These are phyloP conservation scores for Branchipolynoe longqiensis DNA, from an alignment of 2,888 invertebrate species.

Conservation along the genomic window DNA sequence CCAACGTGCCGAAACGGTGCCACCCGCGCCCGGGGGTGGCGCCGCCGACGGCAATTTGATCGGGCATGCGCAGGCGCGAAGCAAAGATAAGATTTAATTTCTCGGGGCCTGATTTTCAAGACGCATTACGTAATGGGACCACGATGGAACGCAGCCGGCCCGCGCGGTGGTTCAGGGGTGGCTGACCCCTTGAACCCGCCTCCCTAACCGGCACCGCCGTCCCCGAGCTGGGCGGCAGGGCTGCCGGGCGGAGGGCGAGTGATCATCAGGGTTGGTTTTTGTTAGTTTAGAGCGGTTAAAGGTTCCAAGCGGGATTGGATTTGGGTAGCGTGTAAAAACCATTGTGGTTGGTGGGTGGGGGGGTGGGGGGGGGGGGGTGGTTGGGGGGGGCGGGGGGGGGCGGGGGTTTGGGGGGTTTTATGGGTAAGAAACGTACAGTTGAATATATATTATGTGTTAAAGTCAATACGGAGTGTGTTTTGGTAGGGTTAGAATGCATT, in stretches of 20 bases:
- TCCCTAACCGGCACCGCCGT: background rate
- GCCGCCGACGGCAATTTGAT: conserved; percentile 31
- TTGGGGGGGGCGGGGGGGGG: too few relatives aligned
- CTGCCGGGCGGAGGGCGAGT: conserved; percentile 20
- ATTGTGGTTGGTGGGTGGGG: too few relatives aligned
- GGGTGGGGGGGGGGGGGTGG: too few relatives aligned
- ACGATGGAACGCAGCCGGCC: conserved; percentile 2
- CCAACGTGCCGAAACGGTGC: conserved; percentile 18
- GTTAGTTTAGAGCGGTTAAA: background rate
- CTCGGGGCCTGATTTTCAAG: conserved; percentile 10
- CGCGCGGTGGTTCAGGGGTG: background rate
- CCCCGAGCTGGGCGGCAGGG: conserved; percentile 16
- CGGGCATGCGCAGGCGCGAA: background rate
- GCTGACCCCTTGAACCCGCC: background rate
- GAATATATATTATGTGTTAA: too few relatives aligned
- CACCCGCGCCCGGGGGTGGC: background rate
- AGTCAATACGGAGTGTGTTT: too few relatives aligned
- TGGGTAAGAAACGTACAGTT: too few relatives aligned
- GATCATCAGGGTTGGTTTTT: background rate
- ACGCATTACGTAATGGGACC: conserved; percentile 48
- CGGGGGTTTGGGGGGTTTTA: too few relatives aligned
- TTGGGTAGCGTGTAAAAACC: too few relatives aligned
- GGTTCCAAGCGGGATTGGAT: too few relatives aligned
- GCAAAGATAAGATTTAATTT: conserved; percentile 53
- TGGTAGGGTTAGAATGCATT: too few relatives aligned